phyloP scores from a whole-genome alignment of 2,797 vertebrate species.

The Nannoperca australis region DNA sequence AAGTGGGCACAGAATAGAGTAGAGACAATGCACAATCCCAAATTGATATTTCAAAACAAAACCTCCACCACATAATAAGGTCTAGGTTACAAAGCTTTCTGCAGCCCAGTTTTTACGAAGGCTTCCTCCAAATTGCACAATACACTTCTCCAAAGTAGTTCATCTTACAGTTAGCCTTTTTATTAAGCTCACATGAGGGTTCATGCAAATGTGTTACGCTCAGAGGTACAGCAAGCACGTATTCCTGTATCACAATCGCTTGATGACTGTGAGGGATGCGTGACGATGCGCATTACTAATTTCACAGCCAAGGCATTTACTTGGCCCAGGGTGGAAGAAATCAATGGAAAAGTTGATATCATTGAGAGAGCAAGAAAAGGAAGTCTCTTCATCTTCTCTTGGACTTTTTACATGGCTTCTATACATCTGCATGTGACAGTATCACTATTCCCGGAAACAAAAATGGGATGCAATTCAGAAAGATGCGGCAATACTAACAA shows the following conservation, averaged over 20 bases:
- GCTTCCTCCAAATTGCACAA: conserved; percentile 19
- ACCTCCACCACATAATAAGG: conserved; percentile 6
- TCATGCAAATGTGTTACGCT: conserved; percentile 72
- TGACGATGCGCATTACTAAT: conserved; percentile 58
- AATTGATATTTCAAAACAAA: conserved; percentile 17
- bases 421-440: conserved; percentile 20
- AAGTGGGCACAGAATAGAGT: conserved; percentile 2
- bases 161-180: conserved; percentile 47
- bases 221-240: conserved; percentile 48
- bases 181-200: conserved; percentile 62
- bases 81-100: conserved; percentile 18
- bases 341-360: conserved; percentile 52
- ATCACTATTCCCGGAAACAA: conserved; percentile 9
- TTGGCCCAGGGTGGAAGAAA: conserved; percentile 61
- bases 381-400: conserved; percentile 23
- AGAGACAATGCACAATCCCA: conserved; percentile 4
- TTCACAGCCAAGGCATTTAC: conserved; percentile 63
- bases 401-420: conserved; percentile 16
- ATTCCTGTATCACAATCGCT: conserved; percentile 56
- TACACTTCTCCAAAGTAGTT: conserved; percentile 39
- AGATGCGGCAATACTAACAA: not conserved
- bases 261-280: conserved; percentile 64
- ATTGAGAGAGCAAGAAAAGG: conserved; percentile 40
- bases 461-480: not conserved
- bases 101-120: conserved; percentile 13